phyloP scores from a whole-genome alignment of 2,888 invertebrate genomes.

The Linnaemya vulpina region DNA sequence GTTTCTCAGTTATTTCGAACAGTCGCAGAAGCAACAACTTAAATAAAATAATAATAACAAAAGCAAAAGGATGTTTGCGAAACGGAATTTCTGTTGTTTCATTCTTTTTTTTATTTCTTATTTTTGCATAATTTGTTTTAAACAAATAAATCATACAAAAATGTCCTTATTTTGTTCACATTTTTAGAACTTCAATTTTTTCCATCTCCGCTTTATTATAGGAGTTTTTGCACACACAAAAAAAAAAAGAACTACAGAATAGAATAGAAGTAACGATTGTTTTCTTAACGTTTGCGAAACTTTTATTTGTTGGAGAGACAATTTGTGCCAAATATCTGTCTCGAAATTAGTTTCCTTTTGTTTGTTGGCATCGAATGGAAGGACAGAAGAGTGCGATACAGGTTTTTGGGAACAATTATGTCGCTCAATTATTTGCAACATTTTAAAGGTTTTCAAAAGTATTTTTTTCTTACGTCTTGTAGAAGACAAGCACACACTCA shows the following conservation, averaged over 20 bases:
- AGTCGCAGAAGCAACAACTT: slow-evolving; percentile 5
- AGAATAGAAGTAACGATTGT: background rate
- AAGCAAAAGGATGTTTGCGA: slow-evolving; percentile 26
- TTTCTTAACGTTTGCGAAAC: background rate
- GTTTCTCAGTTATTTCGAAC: slow-evolving; percentile 26
- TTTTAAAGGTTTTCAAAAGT: background rate
- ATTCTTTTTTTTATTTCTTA: too few relatives aligned
- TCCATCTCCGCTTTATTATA: background rate
- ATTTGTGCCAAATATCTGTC: slow-evolving; percentile 50
- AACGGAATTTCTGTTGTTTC: slow-evolving; percentile 10
- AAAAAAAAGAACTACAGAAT: background rate
- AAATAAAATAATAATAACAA: background rate
- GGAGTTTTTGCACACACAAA: background rate
- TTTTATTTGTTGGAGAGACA: slow-evolving; percentile 3
- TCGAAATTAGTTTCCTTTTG: slow-evolving; percentile 32
- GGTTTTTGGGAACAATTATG: slow-evolving; percentile 44
- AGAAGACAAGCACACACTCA: too few relatives aligned
- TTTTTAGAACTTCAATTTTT: slow-evolving; percentile 24
- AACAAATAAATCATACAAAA: slow-evolving; percentile 28
- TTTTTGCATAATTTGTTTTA: slow-evolving; percentile 42
- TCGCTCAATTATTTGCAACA: slow-evolving; percentile 1
- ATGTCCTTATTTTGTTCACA: background rate
- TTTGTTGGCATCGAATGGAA: slow-evolving; percentile 1
- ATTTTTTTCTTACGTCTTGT: too few relatives aligned
- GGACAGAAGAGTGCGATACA: background rate